These are phyloP conservation scores for Sphecodes monilicornis DNA, from an alignment of 2,888 invertebrate genomes.

Conservation along the genomic window DNA sequence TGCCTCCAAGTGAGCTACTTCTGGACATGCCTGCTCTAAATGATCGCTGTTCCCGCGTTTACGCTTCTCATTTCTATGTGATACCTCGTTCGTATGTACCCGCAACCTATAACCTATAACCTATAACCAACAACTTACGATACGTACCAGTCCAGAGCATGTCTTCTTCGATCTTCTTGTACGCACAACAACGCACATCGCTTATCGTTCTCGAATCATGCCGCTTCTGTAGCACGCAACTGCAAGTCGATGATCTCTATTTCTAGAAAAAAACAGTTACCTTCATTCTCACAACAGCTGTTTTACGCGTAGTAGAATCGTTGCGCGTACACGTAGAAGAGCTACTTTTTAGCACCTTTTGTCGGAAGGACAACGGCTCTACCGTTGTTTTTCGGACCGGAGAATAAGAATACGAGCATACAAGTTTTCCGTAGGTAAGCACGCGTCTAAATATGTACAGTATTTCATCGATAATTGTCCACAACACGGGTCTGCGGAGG, in stretches of 20 bases:
- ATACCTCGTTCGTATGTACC: neutral
- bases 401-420: too few species aligned
- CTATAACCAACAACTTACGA: neutral
- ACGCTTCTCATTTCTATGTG: neutral
- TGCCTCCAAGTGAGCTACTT: too few species aligned
- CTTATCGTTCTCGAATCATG: constrained; percentile 28
- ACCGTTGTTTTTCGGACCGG: too few species aligned
- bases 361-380: too few species aligned
- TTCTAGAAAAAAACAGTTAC: neutral
- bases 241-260: neutral
- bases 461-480: too few species aligned
- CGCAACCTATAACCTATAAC: neutral
- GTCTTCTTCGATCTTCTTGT: neutral
- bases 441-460: too few species aligned
- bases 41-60: neutral
- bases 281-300: neutral
- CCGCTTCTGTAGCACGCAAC: constrained; percentile 39
- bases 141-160: constrained; percentile 14
- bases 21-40: too few species aligned
- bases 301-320: neutral
- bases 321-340: neutral
- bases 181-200: constrained; percentile 7
- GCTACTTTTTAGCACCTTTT: neutral
- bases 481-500: too few species aligned
- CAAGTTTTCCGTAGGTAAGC: too few species aligned